Conservation (phyloP, 2,113 vertebrate genomes). For the Petaurus breviceps region DNA sequence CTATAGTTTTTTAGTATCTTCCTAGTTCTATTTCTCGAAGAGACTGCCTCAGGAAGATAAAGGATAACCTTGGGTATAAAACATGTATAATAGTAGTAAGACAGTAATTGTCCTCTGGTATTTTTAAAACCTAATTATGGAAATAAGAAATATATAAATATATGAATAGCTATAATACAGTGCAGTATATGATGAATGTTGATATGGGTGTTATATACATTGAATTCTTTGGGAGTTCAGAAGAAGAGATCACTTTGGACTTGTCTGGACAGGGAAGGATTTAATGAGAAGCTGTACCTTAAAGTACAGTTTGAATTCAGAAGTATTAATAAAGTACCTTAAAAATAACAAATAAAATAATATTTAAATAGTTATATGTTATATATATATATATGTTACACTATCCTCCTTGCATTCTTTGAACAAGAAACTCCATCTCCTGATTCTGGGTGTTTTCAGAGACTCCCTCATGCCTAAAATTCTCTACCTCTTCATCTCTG, state of each 20-base stretch:
- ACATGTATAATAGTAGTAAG: background rate
- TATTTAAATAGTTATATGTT: background rate
- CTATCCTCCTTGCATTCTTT: background rate
- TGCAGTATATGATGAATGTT: background rate
- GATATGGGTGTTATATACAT: background rate
- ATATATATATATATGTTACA: background rate
- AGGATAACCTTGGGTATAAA: background rate
- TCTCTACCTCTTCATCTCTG: background rate
- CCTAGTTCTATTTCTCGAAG: background rate
- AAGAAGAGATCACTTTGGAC: background rate
- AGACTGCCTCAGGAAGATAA: background rate
- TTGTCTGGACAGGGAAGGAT: background rate
- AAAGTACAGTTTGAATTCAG: background rate
- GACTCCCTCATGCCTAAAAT: background rate
- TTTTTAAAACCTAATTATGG: background rate
- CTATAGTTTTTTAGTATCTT: background rate
- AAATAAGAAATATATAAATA: background rate
- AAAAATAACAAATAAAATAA: background rate
- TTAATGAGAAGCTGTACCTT: background rate
- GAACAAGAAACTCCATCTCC: background rate
- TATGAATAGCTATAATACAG: background rate
- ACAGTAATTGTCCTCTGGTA: background rate
- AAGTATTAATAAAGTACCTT: background rate
- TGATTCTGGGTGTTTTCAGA: background rate
- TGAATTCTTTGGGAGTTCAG: background rate